Percentiles rank a stretch among this genome's conserved stretches.
phyloP scores from a whole-genome alignment of 2,113 vertebrate species.

The Bos javanicus region DNA sequence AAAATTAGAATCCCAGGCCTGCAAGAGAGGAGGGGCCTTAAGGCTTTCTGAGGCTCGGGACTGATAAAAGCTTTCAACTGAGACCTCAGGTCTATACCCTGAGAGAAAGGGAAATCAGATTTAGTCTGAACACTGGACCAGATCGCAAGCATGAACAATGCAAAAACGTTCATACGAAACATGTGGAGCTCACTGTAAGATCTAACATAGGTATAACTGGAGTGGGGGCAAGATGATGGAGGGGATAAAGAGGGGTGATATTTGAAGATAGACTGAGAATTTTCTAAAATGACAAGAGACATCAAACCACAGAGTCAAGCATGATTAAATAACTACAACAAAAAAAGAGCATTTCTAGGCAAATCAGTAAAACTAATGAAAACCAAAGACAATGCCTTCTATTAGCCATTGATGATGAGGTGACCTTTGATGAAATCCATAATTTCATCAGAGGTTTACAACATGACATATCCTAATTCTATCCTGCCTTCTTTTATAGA shows the following conservation, averaged over 20 bases:
- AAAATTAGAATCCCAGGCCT: neutral
- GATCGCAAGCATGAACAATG: neutral
- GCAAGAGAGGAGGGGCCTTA: neutral
- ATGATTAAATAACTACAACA: neutral
- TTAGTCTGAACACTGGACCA: neutral
- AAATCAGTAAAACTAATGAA: neutral
- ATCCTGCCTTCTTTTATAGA: neutral
- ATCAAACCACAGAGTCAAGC: neutral
- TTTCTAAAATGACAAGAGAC: neutral
- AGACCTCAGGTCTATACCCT: neutral
- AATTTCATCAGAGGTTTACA: neutral
- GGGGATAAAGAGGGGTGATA: neutral
- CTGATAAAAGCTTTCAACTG: rapidly evolving
- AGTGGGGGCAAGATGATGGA: no score
- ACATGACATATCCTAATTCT: neutral
- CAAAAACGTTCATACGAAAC: rapidly evolving
- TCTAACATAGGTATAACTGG: neutral
- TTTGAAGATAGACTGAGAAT: neutral
- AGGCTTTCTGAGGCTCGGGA: neutral
- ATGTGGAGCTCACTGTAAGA: no score
- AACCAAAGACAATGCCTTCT: neutral
- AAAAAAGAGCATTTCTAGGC: neutral
- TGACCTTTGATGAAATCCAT: neutral
- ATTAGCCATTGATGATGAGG: neutral
- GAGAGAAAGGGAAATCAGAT: neutral